Conservation (phyloP, 2,888 invertebrate species). For the Drosophila neoperkinsi region DNA sequence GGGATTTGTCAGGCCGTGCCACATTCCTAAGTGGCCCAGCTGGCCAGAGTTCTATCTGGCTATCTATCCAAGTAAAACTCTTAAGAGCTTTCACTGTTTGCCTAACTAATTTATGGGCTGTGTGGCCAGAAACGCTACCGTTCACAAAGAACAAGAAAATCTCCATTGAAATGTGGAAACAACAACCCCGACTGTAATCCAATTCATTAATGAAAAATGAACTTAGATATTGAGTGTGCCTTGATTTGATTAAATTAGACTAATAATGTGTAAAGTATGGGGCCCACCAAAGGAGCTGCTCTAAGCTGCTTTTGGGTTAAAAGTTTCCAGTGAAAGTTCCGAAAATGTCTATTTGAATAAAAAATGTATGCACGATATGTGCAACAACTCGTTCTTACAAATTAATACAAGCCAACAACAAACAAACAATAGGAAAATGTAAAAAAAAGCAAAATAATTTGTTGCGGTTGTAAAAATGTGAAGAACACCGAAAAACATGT, state of each 20-base stretch:
- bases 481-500: conserved; percentile 51
- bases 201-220: conserved; percentile 76
- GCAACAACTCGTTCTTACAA: conserved; percentile 58
- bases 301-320: conserved; percentile 60
- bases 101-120: conserved; percentile 27
- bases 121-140: conserved; percentile 56
- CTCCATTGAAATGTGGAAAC: conserved; percentile 28
- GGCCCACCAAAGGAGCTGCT: conserved; percentile 63
- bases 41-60: conserved; percentile 30
- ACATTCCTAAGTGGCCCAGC: conserved; percentile 38
- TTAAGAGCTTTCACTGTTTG: conserved; percentile 68
- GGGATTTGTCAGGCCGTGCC: conserved; percentile 46
- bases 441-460: conserved; percentile 20
- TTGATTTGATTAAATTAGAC: conserved; percentile 79
- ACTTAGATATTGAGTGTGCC: conserved; percentile 61
- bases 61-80: conserved; percentile 16
- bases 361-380: conserved; percentile 39
- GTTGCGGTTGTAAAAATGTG: conserved; percentile 41
- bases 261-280: conserved; percentile 76
- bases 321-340: conserved; percentile 77
- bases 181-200: conserved; percentile 31
- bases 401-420: conserved; percentile 44
- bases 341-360: conserved; percentile 56
- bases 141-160: conserved; percentile 47
- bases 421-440: conserved; percentile 44